phyloP scores from a whole-genome alignment of 2,888 invertebrate species.

The Rhaphigaster nebulosa region DNA sequence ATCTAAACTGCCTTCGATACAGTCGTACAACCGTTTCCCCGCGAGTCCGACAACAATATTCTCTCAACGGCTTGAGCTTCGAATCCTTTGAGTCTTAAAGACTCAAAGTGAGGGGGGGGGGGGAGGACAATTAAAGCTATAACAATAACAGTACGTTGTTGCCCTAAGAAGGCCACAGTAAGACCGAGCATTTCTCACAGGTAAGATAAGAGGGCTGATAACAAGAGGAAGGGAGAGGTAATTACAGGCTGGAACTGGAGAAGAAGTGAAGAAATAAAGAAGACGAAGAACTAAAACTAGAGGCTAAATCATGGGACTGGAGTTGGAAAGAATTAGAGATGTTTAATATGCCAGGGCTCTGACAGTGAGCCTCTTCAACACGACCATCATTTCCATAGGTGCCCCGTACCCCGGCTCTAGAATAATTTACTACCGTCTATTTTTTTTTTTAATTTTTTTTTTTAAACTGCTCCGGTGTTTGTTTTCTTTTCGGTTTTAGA shows the following conservation, averaged over 20 bases:
- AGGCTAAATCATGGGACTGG: constrained; percentile 50
- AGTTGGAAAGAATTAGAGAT: constrained; percentile 55
- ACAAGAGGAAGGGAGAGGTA: neutral
- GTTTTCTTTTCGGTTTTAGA: constrained; percentile 51
- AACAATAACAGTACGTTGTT: neutral
- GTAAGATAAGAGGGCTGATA: neutral
- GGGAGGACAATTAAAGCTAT: neutral
- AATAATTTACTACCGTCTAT: constrained; percentile 26
- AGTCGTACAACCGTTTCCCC: neutral
- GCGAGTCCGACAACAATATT: neutral
- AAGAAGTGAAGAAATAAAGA: constrained; percentile 47
- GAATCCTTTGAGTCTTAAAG: neutral
- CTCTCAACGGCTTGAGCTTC: neutral
- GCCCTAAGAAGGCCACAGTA: too few species aligned
- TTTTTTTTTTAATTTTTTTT: neutral
- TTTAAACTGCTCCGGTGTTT: constrained; percentile 19
- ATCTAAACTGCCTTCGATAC: constrained; percentile 34
- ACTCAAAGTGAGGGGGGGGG: neutral
- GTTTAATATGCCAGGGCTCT: constrained; percentile 47
- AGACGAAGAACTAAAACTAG: constrained; percentile 41
- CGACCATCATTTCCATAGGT: constrained; percentile 53
- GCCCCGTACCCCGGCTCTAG: neutral
- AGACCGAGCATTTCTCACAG: neutral
- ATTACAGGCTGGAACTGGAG: constrained; percentile 37
- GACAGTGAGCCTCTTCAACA: constrained; percentile 50